Percentiles rank a stretch among this genome's conserved stretches.
Conservation (phyloP, 2,888 invertebrate genomes). For the Mimachlamys varia region DNA sequence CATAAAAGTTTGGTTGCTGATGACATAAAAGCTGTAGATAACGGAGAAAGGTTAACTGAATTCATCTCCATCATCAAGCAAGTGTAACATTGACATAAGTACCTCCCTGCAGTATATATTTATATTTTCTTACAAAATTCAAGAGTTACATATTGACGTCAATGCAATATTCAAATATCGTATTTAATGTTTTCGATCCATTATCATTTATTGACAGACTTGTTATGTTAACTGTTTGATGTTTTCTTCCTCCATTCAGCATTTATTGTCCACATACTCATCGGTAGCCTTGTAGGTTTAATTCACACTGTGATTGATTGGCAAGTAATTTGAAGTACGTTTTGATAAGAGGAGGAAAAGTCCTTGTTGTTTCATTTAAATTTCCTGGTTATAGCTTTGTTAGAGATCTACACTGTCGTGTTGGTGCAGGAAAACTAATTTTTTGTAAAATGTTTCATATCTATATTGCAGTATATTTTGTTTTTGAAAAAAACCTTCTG, state of each 20-base stretch:
- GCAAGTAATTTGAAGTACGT: neutral
- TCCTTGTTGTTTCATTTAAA: neutral
- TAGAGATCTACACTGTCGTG: too few relatives aligned
- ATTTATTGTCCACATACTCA: neutral
- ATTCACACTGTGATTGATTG: neutral
- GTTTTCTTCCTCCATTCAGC: neutral
- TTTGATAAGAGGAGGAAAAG: neutral
- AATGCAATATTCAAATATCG: neutral
- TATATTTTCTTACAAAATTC: neutral
- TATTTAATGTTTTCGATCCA: neutral
- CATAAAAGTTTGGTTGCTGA: constrained; percentile 21
- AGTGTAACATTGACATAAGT: neutral
- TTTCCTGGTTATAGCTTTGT: neutral
- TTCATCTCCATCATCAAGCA: neutral
- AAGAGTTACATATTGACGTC: neutral
- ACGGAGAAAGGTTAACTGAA: constrained; percentile 11
- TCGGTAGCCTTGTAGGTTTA: neutral
- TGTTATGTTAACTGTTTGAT: neutral
- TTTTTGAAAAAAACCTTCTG: neutral
- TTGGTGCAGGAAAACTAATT: too few relatives aligned
- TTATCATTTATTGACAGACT: neutral
- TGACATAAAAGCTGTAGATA: neutral
- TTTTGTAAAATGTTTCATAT: neutral
- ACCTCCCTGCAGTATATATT: neutral
- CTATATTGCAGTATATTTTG: neutral